Conservation (phyloP, 2,113 vertebrate genomes). For the Laticauda colubrina region DNA sequence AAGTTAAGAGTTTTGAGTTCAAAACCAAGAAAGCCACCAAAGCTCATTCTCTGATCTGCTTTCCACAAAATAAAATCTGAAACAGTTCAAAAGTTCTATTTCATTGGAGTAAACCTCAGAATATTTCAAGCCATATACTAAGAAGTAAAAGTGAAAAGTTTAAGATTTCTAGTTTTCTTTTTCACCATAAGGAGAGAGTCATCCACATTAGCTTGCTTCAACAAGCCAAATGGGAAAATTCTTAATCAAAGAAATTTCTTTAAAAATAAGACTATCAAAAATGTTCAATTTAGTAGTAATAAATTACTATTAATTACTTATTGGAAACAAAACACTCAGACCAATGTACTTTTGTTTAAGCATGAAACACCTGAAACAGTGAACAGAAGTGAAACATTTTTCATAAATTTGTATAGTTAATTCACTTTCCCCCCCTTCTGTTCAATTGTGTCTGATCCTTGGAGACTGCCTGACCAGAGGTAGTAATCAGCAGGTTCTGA, state of each 20-base stretch:
- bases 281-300: neutral
- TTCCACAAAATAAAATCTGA: neutral
- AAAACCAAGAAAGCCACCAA: neutral
- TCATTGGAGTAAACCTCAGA: neutral
- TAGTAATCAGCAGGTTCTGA: no score
- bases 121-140: neutral
- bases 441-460: neutral
- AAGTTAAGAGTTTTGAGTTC: neutral
- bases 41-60: neutral
- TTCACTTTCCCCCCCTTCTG: neutral
- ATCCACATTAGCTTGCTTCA: neutral
- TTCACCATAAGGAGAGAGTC: neutral
- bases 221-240: neutral
- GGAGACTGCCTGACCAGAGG: neutral
- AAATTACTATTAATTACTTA: neutral
- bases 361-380: neutral
- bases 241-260: neutral
- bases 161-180: neutral
- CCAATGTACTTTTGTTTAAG: neutral
- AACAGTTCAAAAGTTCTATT: neutral
- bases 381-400: neutral
- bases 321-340: neutral
- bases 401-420: neutral
- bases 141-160: neutral
- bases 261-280: neutral